Evolutionary conservation across 2,113 vertebrate genomes (phyloP).

Genomic region (Neomonachus schauinslandi): DNA sequence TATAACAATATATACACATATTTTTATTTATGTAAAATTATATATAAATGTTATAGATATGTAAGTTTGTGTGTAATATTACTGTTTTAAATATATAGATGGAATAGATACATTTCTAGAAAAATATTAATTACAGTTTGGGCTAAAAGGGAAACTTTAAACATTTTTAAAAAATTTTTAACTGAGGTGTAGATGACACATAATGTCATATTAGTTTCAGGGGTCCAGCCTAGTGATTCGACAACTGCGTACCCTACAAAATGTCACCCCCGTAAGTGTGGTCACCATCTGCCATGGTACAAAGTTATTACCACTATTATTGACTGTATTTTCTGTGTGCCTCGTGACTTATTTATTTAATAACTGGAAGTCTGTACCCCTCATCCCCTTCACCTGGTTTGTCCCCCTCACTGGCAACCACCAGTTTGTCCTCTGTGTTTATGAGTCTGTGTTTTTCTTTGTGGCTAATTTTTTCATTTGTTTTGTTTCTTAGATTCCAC

Average conservation of each 20-base stretch:
- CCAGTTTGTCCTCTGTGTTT: neutral
- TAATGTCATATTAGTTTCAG: neutral
- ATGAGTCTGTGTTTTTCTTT: neutral
- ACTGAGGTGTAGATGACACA: neutral
- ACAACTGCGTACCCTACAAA: neutral
- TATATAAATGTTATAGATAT: neutral
- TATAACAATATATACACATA: neutral
- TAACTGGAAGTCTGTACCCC: neutral
- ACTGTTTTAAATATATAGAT: neutral
- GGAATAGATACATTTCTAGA: neutral
- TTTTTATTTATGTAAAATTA: neutral
- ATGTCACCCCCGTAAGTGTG: neutral
- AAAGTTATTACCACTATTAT: neutral
- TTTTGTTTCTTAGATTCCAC: neutral
- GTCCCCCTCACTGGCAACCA: neutral
- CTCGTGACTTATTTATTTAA: neutral
- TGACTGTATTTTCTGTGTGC: accelerated
- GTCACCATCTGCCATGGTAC: accelerated
- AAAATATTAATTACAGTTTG: neutral
- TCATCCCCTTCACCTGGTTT: neutral
- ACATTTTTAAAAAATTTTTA: neutral
- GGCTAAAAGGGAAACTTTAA: neutral
- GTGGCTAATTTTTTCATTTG: neutral
- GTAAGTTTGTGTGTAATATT: neutral
- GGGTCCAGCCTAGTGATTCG: neutral